A percentile compares a stretch with the other conserved stretches of the same genome.
Evolutionary conservation across 2,113 vertebrate genomes (phyloP).

Genomic region (Sinocyclocheilus rhinocerous): DNA sequence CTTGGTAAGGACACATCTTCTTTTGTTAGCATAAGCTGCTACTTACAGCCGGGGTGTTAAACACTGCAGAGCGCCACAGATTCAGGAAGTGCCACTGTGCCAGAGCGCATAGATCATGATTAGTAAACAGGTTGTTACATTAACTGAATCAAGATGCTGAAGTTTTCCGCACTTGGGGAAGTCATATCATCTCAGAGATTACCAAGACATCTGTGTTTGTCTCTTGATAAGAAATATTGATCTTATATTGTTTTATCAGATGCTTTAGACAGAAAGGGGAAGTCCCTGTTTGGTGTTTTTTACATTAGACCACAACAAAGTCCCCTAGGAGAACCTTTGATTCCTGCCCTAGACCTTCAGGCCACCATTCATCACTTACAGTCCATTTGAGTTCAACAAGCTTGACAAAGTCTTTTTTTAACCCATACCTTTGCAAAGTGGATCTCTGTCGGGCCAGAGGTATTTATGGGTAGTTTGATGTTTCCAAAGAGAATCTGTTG

Average conservation of each 20-base stretch:
- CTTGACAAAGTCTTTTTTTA: slow-evolving; percentile 24
- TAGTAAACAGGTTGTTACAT: slow-evolving; percentile 58
- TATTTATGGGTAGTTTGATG: background rate
- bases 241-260: background rate
- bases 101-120: slow-evolving; percentile 62
- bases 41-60: slow-evolving; percentile 70
- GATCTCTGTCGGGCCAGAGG: background rate
- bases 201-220: background rate
- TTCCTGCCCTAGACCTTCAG: slow-evolving; percentile 37
- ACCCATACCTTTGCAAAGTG: background rate
- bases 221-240: background rate
- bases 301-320: slow-evolving; percentile 18
- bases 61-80: slow-evolving; percentile 61
- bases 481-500: background rate
- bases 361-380: background rate
- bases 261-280: slow-evolving; percentile 23
- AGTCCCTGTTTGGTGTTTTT: slow-evolving; percentile 30
- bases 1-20: slow-evolving; percentile 80
- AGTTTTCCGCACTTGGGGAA: background rate
- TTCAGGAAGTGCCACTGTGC: slow-evolving; percentile 53
- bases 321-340: slow-evolving; percentile 35
- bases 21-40: slow-evolving; percentile 74
- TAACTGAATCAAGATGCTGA: slow-evolving; percentile 48
- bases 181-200: background rate
- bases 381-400: slow-evolving; percentile 18